Evolutionary conservation across 1,140 invertebrate species (phyloP), one percentile per base, ranked within the genome.

Genomic region (Vanessa tameamea): DNA sequence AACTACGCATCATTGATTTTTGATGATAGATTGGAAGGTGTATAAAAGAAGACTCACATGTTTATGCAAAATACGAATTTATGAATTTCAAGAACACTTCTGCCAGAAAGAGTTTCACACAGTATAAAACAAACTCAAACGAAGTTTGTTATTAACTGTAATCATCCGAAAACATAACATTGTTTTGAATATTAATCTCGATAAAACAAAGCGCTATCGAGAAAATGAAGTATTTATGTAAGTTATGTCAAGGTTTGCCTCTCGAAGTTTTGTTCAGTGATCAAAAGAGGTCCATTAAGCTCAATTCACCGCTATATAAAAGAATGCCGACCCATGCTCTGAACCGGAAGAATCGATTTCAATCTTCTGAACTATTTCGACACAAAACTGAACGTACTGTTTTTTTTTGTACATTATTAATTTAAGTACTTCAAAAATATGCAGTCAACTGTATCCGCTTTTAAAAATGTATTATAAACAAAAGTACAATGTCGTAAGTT

Each of bases 341-440:
- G 61, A 69, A 75, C 73, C 69, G 73, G 73, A 75, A 75, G 69
- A 71, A 75, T 75, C 68, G 73, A 75, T 75, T 75, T 63, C 68
- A 67, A 68, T 75, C 73, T 75, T 51, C 64, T 71, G 69, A 75
- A 75, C 73, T 75, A 70, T 75, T 69, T 74, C 66, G 48, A 9
- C 51, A 47, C 23, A 67, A 64, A 64, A 65, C 43, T 65, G 16
- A 67, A 71, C 57, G 64, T 48, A 57, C 61, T 57, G 63, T 23
- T 64, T 37, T 11, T 20, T 37, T 31, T 61, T 61, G 26, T 61
- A 15, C 20, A 14, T 59, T 57, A 23, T 26, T n/a, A n/a, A n/a
- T 9, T 23, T 57, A 57, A 23, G 9, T 11, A 20, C 11, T 20
- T 20, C 13, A 23, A 26, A 55, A 55, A 55, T 20, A 63, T 61